Conservation (phyloP, 2,888 invertebrate species). For the Lasioglossum vierecki region DNA sequence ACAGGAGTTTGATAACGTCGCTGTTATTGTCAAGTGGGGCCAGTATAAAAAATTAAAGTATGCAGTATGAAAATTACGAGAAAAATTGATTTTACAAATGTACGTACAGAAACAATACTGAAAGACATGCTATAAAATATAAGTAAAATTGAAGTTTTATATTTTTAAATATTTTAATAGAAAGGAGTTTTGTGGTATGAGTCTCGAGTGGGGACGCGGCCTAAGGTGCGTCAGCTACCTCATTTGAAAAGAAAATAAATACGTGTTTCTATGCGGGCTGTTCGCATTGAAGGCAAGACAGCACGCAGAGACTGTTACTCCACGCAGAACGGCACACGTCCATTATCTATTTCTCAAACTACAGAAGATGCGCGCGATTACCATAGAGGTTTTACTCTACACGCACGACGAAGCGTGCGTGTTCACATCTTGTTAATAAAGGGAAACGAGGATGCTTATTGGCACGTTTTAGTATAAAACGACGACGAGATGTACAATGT, state of each 20-base stretch:
- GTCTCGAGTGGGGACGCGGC: background rate
- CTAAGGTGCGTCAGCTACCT: background rate
- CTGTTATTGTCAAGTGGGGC: background rate
- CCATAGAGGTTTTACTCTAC: background rate
- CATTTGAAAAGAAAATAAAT: background rate
- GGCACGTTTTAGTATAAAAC: background rate
- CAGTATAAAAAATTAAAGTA: background rate
- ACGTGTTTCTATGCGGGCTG: constrained; percentile 11
- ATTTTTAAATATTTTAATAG: too few species aligned
- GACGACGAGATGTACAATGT: constrained; percentile 18
- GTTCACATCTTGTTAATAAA: constrained; percentile 9
- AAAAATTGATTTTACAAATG: background rate
- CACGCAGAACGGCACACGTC: background rate
- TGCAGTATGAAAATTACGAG: background rate
- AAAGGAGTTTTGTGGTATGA: background rate
- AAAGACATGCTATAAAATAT: too few species aligned
- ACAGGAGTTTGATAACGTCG: background rate
- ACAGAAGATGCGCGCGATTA: background rate
- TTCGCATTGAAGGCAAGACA: background rate
- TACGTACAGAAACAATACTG: background rate
- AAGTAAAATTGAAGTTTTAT: background rate
- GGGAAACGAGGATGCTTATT: background rate
- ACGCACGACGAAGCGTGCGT: background rate
- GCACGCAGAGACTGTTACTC: background rate
- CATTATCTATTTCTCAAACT: constrained; percentile 14